Conservation (phyloP, 2,888 invertebrate species). For the Amphipoea lucens region DNA sequence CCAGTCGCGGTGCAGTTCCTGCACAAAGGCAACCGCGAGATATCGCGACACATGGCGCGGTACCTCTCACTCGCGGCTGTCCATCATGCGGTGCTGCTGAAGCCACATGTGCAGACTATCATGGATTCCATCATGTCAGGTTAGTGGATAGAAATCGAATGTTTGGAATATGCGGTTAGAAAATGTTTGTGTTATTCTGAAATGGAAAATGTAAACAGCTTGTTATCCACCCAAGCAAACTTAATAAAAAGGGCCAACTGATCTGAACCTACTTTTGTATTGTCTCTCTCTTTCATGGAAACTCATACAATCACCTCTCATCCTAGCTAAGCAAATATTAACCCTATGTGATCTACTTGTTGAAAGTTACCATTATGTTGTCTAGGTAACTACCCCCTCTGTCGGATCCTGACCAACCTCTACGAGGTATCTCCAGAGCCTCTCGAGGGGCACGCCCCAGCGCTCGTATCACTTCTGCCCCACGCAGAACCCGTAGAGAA, state of each 20-base stretch:
- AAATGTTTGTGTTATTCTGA: neutral
- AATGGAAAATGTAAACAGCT: neutral
- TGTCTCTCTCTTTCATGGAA: too few species aligned
- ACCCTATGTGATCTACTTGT: neutral
- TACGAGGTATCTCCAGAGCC: slow-evolving; percentile 97
- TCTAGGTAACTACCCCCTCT: slow-evolving; percentile 96
- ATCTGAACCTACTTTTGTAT: neutral
- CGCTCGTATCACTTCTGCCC: slow-evolving; percentile 94
- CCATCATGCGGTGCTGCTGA: slow-evolving; percentile 95
- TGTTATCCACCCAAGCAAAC: neutral
- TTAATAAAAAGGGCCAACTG: neutral
- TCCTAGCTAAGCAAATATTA: neutral
- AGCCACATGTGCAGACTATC: slow-evolving; percentile 96
- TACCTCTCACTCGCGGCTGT: slow-evolving; percentile 98
- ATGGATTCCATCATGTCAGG: slow-evolving; percentile 97
- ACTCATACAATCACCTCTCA: too few species aligned
- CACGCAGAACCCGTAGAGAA: slow-evolving; percentile 96
- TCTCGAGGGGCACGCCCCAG: slow-evolving; percentile 95
- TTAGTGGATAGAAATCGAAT: slow-evolving; percentile 67
- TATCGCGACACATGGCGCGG: slow-evolving; percentile 96
- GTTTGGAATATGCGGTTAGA: neutral
- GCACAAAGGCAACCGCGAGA: slow-evolving; percentile 96
- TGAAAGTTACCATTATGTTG: slow-evolving; percentile 38
- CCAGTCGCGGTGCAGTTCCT: slow-evolving; percentile 98
- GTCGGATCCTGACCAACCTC: slow-evolving; percentile 96